A percentile compares a stretch with the other conserved stretches of the same genome.
phyloP scores from a whole-genome alignment of 37 sponge, comb jelly and placozoan species.

The Mnemiopsis leidyi region DNA sequence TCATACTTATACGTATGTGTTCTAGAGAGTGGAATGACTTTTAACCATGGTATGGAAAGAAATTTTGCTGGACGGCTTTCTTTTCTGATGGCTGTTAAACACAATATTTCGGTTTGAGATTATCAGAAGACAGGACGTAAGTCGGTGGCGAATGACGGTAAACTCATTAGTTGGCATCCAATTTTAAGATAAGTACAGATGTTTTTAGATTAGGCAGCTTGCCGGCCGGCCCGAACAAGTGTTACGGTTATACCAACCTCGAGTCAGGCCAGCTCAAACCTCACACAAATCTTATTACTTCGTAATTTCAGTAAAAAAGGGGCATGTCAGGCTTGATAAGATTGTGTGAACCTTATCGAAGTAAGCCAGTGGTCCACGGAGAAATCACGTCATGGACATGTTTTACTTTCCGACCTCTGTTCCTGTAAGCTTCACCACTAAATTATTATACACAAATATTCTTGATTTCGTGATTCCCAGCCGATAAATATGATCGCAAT shows the following conservation, averaged over 20 bases:
- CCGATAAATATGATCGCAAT: not conserved
- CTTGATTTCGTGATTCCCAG: not conserved
- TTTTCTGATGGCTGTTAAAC: not conserved
- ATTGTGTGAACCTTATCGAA: not conserved
- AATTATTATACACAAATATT: not conserved
- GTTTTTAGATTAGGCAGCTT: not conserved
- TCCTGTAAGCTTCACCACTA: not conserved
- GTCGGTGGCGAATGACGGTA: not conserved
- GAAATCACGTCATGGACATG: not conserved
- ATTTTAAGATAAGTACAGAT: not conserved
- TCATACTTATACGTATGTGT: not conserved
- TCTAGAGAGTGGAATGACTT: not conserved
- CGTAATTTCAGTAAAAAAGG: not conserved
- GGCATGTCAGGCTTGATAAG: not conserved
- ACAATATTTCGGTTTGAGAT: not conserved
- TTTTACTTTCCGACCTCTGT: no score
- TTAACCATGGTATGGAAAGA: not conserved
- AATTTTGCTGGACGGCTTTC: not conserved
- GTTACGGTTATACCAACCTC: not conserved
- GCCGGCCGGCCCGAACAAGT: not conserved
- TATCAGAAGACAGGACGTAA: not conserved
- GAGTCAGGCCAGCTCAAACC: not conserved
- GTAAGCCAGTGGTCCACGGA: not conserved
- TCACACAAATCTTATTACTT: not conserved
- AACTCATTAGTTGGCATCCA: not conserved